phyloP scores from a whole-genome alignment of 2,888 invertebrate genomes.

The Cordilura impudica region DNA sequence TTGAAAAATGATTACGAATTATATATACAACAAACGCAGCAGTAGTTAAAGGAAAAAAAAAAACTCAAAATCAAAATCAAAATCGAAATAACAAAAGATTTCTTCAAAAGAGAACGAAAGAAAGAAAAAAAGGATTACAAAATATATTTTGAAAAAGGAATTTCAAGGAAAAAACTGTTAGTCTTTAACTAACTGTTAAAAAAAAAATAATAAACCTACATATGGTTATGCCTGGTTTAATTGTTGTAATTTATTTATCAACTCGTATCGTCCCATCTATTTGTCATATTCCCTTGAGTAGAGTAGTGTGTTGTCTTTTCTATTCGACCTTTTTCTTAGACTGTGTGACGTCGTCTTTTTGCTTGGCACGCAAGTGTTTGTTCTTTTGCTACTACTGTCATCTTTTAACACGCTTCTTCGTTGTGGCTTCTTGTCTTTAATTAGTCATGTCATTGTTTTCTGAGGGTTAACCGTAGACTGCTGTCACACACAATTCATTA shows the following conservation, averaged over 20 bases:
- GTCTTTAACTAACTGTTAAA: constrained; percentile 27
- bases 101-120: background rate
- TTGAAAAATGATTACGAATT: constrained; percentile 53
- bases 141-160: constrained; percentile 39
- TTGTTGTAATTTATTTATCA: too few species aligned
- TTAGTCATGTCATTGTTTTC: constrained; percentile 52
- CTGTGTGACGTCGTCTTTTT: constrained; percentile 39
- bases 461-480: background rate
- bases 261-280: background rate
- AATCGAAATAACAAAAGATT: background rate
- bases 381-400: constrained; percentile 39
- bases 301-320: background rate
- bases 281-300: constrained; percentile 14
- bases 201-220: background rate
- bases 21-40: constrained; percentile 60
- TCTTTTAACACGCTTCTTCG: constrained; percentile 29
- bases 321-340: constrained; percentile 34
- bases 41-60: constrained; percentile 24
- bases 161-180: constrained; percentile 38
- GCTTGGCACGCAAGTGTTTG: constrained; percentile 46
- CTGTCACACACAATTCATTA: constrained; percentile 46
- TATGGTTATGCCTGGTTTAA: constrained; percentile 22
- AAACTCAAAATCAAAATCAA: background rate
- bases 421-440: constrained; percentile 51
- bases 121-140: constrained; percentile 29